Percentiles rank a stretch among this genome's conserved stretches.
Conservation (phyloP, 2,888 invertebrate genomes). For the Isoperla grammatica region DNA sequence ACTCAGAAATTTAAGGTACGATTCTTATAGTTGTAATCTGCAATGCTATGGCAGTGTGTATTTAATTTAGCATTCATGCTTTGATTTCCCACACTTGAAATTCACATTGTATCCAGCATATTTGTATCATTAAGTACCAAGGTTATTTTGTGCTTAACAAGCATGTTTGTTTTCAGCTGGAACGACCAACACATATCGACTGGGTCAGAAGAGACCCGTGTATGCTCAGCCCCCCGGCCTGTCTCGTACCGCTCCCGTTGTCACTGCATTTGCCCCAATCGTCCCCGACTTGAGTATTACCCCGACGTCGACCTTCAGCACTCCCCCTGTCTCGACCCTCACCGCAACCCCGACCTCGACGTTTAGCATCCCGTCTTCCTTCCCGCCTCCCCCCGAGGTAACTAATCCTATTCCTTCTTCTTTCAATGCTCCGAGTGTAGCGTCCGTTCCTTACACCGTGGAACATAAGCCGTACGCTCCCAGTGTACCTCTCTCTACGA, state of each 20-base stretch:
- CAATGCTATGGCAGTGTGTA: no score
- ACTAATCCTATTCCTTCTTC: neutral
- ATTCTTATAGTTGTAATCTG: no score
- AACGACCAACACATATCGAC: constrained; percentile 54
- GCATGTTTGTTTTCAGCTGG: constrained; percentile 31
- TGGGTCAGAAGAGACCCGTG: constrained; percentile 61
- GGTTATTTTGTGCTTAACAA: no score
- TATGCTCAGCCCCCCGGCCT: constrained; percentile 77
- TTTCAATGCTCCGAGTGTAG: no score
- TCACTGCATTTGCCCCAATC: constrained; percentile 18
- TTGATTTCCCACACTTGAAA: no score
- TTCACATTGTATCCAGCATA: no score
- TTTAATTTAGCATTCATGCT: no score
- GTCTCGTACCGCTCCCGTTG: constrained; percentile 24
- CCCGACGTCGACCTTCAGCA: neutral
- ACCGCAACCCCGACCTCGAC: constrained; percentile 10
- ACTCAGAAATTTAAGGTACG: no score
- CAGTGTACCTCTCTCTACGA: neutral
- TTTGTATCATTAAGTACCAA: no score
- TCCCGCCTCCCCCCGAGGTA: neutral
- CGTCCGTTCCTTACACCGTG: neutral
- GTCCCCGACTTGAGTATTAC: constrained; percentile 5
- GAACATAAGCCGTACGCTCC: no score
- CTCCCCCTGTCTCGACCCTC: neutral
- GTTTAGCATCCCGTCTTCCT: constrained; percentile 3